Evolutionary conservation across 2,888 invertebrate species (phyloP), one percentile per base, ranked within the genome.

Genomic region (Drosophila infuscata): DNA sequence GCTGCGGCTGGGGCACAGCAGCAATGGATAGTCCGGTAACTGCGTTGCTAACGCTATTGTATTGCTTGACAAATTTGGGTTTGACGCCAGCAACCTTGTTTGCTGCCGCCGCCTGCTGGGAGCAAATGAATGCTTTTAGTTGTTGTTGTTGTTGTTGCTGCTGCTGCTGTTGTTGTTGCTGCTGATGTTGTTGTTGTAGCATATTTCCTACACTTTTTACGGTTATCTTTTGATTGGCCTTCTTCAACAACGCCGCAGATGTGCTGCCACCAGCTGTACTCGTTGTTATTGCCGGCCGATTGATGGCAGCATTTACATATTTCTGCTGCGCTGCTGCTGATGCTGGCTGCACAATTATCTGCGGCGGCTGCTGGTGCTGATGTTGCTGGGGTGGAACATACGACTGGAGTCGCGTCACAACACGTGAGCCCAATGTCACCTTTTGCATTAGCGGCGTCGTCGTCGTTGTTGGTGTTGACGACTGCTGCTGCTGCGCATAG

Each of bases 21-120:
- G 87, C 83, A 74, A 84, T 84, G 20, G 84, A 84, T n/a, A 84
- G 41, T 5, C 88, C 74, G 1, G 71, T 69, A n/a, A 57, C 53
- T 20, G 58, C 33, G 25, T 46, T 38, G 25, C 74, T 74, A 70
- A 59, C 76, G 58, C 84, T 91, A 54, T 87, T 91, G 68, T 91
- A 91, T 79, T 93, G 93, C 75, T 93, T 92, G 4, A 92, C 87
- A 60, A 93, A 88, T 76, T 93, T 92, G 20, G 92, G 76, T 76
- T 92, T 91, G 6, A 81, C 61, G 63, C 75, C 77, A 7, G 76
- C 78, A 7, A 76, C 51, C 51, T 88, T 85, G 29, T 76, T 79
- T 58, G 84, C 53, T 65, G 88, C 65, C 75, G 86, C 51, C 64
- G 88, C 65, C 75, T 88, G 73, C 76, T 81, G 79, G 75, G 91